Percentiles rank a stretch among this genome's conserved stretches.
These are phyloP conservation scores for Alsophila aescularia DNA, from an alignment of 2,888 invertebrate species.

Conservation along the genomic window DNA sequence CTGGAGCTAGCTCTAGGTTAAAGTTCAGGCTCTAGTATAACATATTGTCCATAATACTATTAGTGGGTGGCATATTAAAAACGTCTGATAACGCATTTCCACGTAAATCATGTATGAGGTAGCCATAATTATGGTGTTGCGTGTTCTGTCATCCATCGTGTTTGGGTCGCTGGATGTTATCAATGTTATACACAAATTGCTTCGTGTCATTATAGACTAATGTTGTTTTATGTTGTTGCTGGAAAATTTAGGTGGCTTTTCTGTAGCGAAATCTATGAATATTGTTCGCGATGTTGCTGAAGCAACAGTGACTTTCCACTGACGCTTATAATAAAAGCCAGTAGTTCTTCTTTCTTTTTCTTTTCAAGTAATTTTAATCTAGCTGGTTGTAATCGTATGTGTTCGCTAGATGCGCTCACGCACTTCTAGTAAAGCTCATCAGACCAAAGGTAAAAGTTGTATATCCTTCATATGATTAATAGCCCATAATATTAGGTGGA, in stretches of 20 bases:
- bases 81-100: slow-evolving; percentile 37
- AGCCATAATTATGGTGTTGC: slow-evolving; percentile 70
- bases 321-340: too few relatives aligned
- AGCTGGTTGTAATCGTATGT: too few relatives aligned
- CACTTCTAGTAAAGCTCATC: too few relatives aligned
- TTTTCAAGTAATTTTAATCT: too few relatives aligned
- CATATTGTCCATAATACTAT: slow-evolving; percentile 18
- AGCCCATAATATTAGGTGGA: too few relatives aligned
- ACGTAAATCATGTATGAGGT: slow-evolving; percentile 59
- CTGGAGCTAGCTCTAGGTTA: background rate
- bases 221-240: slow-evolving; percentile 36
- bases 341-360: too few relatives aligned
- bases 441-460: too few relatives aligned
- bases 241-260: slow-evolving; percentile 15
- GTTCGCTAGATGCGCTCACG: too few relatives aligned
- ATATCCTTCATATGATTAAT: too few relatives aligned
- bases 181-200: slow-evolving; percentile 60
- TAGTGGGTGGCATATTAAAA: slow-evolving; percentile 32
- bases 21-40: background rate
- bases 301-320: too few relatives aligned
- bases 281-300: too few relatives aligned
- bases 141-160: slow-evolving; percentile 69
- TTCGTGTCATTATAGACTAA: slow-evolving; percentile 50
- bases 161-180: slow-evolving; percentile 64
- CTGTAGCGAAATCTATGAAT: background rate